Evolutionary conservation across 2,888 invertebrate species (phyloP), one percentile per base, ranked within the genome.

Genomic region (Andrena fulva): DNA sequence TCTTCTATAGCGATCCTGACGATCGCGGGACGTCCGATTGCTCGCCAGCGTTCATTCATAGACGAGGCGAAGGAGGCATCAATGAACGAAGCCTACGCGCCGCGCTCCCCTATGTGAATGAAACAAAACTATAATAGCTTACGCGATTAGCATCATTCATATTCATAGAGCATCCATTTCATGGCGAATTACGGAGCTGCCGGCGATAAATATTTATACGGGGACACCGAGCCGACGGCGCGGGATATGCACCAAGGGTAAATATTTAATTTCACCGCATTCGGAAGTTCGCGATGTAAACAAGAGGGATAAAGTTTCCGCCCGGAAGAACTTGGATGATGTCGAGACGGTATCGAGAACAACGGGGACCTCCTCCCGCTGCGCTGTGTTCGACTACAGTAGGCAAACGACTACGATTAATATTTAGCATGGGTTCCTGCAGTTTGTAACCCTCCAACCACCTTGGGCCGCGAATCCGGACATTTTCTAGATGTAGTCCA

Each of bases 91-190:
- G 31, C 69, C 42, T 35, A 20, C 52, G 42, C n/a, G 31, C 31
- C n/a, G 0, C 29, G 68, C 16, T 16, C n/a, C 59, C 27, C 69
- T 67, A 52, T 60, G 66, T 70, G 59, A 76, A 66, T 54, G 59
- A 27, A 27, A 67, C 70, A 27, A 42, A 66, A 66, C 77, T 60
- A 70, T 24, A 24, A 64, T 60, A 60, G 60, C 27, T 59, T 52
- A 16, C 59, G 66, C 76, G 70, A 80, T 76, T 80, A 80, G 60
- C 76, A 64, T 70, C 79, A 76, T 80, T 80, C 76, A 76, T 80
- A 80, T 80, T 76, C 79, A 80, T 70, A 70, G 54, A 54, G 66
- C 59, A 76, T 70, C 76, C 76, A 42, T 70, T 76, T 76, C 76
- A 52, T 60, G 50, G n/a, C 50, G 76, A 76, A 80, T 80, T 75